Conservation (phyloP, 2,113 vertebrate genomes). For the Mustela nigripes region DNA sequence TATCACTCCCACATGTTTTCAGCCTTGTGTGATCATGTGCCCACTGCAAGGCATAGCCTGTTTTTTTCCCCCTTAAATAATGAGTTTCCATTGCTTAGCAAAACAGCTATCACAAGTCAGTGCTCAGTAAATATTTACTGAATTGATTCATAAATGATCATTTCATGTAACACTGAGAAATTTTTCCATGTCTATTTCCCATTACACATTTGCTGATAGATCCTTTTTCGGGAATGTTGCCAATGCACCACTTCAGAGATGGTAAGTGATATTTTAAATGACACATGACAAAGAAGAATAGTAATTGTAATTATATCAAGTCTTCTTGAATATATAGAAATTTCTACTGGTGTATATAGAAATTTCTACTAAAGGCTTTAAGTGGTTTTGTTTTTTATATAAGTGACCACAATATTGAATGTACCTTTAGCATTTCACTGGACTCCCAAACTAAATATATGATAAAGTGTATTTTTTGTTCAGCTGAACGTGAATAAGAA, state of each 20-base stretch:
- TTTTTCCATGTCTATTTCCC: neutral
- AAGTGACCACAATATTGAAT: neutral
- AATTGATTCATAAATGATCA: neutral
- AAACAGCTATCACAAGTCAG: neutral
- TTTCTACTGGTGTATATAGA: neutral
- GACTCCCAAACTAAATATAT: constrained; percentile 5
- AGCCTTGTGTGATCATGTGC: neutral
- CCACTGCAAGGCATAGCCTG: neutral
- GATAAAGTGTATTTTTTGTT: neutral
- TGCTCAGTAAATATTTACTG: constrained; percentile 16
- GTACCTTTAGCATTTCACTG: neutral
- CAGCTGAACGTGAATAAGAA: neutral
- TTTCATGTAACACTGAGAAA: neutral
- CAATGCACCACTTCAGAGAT: neutral
- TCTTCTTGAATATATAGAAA: neutral
- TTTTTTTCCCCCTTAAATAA: neutral
- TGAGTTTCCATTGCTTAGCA: neutral
- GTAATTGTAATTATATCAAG: neutral
- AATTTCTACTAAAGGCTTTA: neutral
- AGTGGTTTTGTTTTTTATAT: neutral
- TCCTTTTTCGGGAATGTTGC: neutral
- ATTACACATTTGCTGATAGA: neutral
- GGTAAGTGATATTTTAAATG: neutral
- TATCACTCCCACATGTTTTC: neutral
- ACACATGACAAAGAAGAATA: neutral